phyloP scores from a whole-genome alignment of 1,140 invertebrate species.

The Diabrotica undecimpunctata region DNA sequence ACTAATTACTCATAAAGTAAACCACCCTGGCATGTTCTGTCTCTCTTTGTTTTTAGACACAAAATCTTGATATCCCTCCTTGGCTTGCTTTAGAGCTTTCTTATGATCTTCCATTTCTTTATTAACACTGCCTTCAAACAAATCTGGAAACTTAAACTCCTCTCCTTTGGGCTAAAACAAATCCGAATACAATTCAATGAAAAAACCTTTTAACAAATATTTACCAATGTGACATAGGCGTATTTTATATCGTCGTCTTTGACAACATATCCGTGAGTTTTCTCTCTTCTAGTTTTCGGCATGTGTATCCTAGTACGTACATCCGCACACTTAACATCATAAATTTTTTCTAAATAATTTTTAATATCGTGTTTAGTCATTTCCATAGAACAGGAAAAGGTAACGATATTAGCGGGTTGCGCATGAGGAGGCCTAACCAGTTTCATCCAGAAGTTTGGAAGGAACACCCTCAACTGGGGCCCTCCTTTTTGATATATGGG shows the following conservation, averaged over 20 bases:
- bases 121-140: slow-evolving; percentile 45
- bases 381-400: slow-evolving; percentile 82
- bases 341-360: slow-evolving; percentile 95
- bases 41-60: slow-evolving; percentile 51
- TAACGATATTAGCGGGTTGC: slow-evolving; percentile 70
- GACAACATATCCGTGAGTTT: slow-evolving; percentile 58
- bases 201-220: slow-evolving; percentile 36
- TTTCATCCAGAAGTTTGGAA: slow-evolving; percentile 96
- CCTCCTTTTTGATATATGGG: slow-evolving; percentile 77
- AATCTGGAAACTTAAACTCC: slow-evolving; percentile 57
- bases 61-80: slow-evolving; percentile 49
- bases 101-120: slow-evolving; percentile 51
- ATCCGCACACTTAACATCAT: slow-evolving; percentile 67
- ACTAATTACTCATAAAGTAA: slow-evolving; percentile 49
- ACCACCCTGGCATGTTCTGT: slow-evolving; percentile 60
- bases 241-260: slow-evolving; percentile 84
- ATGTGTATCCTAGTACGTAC: slow-evolving; percentile 69
- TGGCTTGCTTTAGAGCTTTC: slow-evolving; percentile 49
- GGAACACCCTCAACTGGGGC: slow-evolving; percentile 82
- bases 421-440: slow-evolving; percentile 63
- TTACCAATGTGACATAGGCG: slow-evolving; percentile 78
- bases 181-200: not conserved
- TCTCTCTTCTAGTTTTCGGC: slow-evolving; percentile 56
- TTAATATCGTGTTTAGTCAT: slow-evolving; percentile 85
- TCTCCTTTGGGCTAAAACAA: slow-evolving; percentile 53